phyloP scores from a whole-genome alignment of 2,113 vertebrate genomes.

The human region GRCh38 chr5:109416501-109417000 shows the following conservation, averaged over 20 bases:
- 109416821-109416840: not conserved
- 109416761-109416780: not conserved
- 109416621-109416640: not conserved
- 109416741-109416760: not conserved
- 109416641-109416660: not conserved
- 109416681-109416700: not conserved
- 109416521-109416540: not conserved
- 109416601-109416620: not conserved
- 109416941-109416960: not conserved
- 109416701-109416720: not conserved
- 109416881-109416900: slow-evolving; percentile 1
- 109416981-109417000: not conserved
- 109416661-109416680: not conserved
- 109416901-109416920: not conserved
- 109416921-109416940: not conserved
- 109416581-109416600: not conserved
- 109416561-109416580: not conserved
- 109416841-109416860: not conserved
- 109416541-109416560: not conserved
- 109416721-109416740: not conserved
- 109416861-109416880: not conserved
- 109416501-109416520: not conserved
- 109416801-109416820: not conserved
- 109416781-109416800: not conserved
- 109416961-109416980: not conserved